Conservation (phyloP, 35 echinoderm and acorn worm species). For the Stichopus chloronotus region DNA sequence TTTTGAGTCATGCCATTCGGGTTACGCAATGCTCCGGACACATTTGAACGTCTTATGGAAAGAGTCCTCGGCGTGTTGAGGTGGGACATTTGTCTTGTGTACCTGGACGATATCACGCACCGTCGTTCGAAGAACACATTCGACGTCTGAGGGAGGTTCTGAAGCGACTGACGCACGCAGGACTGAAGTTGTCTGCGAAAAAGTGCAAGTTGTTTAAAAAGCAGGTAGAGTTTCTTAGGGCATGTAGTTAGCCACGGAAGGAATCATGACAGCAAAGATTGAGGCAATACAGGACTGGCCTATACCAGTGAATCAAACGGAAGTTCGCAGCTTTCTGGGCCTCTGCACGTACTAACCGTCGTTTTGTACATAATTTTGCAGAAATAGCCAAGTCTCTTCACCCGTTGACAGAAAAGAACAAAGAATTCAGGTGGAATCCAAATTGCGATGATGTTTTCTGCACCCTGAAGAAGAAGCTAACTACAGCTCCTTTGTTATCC, state of each 20-base stretch:
- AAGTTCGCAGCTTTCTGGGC: slow-evolving; percentile 48
- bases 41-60: slow-evolving; percentile 79
- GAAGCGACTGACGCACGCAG: background rate
- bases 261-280: background rate
- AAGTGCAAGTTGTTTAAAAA: background rate
- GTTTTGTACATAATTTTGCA: slow-evolving; percentile 42
- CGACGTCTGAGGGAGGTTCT: slow-evolving; percentile 28
- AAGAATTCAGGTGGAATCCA: slow-evolving; percentile 24
- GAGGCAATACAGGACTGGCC: slow-evolving; percentile 30
- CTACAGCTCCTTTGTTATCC: slow-evolving; percentile 20
- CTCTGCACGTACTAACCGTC: slow-evolving; percentile 41
- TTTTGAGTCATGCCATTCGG: slow-evolving; percentile 82
- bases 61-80: slow-evolving; percentile 49
- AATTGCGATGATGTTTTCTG: slow-evolving; percentile 38
- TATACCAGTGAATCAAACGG: background rate
- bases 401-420: slow-evolving; percentile 16
- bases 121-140: background rate
- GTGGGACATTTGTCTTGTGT: slow-evolving; percentile 66
- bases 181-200: slow-evolving; percentile 27
- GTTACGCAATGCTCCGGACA: slow-evolving; percentile 62
- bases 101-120: background rate
- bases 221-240: background rate
- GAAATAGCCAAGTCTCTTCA: slow-evolving; percentile 37
- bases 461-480: slow-evolving; percentile 21
- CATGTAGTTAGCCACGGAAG: background rate